Conservation (phyloP, 2,888 invertebrate genomes). For the Bembecia ichneumoniformis region DNA sequence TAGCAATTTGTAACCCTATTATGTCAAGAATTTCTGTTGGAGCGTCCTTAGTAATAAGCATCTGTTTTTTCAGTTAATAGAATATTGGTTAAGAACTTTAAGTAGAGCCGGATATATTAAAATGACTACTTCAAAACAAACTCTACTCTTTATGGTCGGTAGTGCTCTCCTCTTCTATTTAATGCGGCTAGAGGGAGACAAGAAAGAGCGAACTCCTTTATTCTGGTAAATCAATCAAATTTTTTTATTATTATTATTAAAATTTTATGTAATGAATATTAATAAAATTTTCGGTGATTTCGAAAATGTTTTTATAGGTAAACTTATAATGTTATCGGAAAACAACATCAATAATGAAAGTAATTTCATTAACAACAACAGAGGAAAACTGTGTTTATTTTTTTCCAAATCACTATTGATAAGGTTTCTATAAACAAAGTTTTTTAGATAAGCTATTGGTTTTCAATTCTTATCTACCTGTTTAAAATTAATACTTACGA, state of each 20-base stretch:
- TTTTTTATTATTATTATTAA: neutral
- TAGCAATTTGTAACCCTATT: too few species aligned
- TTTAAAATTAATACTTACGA: too few species aligned
- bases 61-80: constrained; percentile 40
- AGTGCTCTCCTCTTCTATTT: constrained; percentile 61
- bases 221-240: constrained; percentile 41
- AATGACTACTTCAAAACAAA: constrained; percentile 47
- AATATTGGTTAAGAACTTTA: constrained; percentile 47
- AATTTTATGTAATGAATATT: neutral
- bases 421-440: neutral
- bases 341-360: too few species aligned
- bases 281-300: neutral
- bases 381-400: neutral
- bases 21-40: too few species aligned
- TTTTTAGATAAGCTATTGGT: neutral
- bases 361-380: too few species aligned
- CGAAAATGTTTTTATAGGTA: too few species aligned
- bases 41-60: too few species aligned
- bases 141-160: constrained; percentile 58
- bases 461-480: too few species aligned
- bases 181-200: constrained; percentile 62
- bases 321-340: too few species aligned
- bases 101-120: constrained; percentile 41
- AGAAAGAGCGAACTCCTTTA: constrained; percentile 42
- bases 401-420: neutral